These are phyloP conservation scores for Agriopis marginaria DNA, from an alignment of 2,888 invertebrate species.

Conservation along the genomic window DNA sequence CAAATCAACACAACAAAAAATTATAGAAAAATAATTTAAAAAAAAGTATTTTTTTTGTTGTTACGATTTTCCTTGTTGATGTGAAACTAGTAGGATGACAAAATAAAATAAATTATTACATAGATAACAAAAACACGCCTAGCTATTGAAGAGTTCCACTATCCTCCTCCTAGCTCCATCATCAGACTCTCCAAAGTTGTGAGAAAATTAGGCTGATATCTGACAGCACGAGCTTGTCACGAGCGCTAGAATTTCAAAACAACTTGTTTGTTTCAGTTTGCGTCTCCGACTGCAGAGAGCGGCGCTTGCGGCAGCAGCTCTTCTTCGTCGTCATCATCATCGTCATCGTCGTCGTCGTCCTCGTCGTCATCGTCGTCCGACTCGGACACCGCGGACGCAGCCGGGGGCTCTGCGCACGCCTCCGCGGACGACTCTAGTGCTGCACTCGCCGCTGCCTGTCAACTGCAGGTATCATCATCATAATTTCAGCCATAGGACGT, in stretches of 20 bases:
- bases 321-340: slow-evolving; percentile 76
- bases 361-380: slow-evolving; percentile 81
- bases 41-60: too few species aligned
- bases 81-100: too few species aligned
- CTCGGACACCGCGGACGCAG: slow-evolving; percentile 78
- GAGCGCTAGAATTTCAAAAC: neutral
- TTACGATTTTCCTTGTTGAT: too few species aligned
- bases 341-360: slow-evolving; percentile 79
- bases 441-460: slow-evolving; percentile 86
- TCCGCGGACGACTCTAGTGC: slow-evolving; percentile 84
- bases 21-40: too few species aligned
- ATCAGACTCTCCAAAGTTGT: too few species aligned
- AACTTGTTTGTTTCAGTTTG: slow-evolving; percentile 64
- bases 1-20: too few species aligned
- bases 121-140: too few species aligned
- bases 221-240: too few species aligned
- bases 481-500: neutral
- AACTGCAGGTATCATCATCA: slow-evolving; percentile 75
- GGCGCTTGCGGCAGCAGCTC: slow-evolving; percentile 77
- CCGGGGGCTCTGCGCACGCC: slow-evolving; percentile 72
- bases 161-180: too few species aligned
- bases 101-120: too few species aligned
- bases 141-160: too few species aligned
- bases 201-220: too few species aligned
- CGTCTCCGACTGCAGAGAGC: slow-evolving; percentile 72